Evolutionary conservation across 1,140 invertebrate genomes (phyloP).

Genomic region (Mizuhopecten yessoensis): DNA sequence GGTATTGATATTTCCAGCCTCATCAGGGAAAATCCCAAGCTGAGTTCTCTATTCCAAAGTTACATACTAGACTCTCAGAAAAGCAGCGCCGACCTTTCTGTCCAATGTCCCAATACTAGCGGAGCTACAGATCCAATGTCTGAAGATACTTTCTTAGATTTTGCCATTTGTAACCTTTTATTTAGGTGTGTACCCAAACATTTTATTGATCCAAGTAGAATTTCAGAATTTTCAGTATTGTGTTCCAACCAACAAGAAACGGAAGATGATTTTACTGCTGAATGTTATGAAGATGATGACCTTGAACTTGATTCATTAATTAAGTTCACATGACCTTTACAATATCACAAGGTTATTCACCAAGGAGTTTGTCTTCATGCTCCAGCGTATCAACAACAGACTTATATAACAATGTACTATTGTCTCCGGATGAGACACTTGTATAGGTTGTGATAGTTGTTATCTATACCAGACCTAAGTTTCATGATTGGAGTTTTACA

Average conservation of each 20-base stretch:
- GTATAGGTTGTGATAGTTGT: too few species aligned
- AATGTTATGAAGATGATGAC: constrained; percentile 14
- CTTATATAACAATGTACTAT: constrained; percentile 23
- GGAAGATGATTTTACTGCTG: neutral
- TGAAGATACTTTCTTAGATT: constrained; percentile 23
- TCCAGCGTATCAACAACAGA: constrained; percentile 40
- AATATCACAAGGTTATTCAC: neutral
- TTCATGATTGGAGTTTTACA: too few species aligned
- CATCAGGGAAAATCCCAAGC: constrained; percentile 54
- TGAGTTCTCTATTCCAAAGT: constrained; percentile 48
- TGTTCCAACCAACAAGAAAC: neutral
- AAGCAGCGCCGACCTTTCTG: neutral
- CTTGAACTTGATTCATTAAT: neutral
- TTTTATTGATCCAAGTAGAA: constrained; percentile 48
- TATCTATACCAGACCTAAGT: too few species aligned
- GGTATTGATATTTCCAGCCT: constrained; percentile 47
- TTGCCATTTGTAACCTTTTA: constrained; percentile 43
- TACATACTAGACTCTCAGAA: constrained; percentile 35
- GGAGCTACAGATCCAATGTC: constrained; percentile 54
- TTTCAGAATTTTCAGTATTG: constrained; percentile 30
- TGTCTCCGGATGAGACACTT: constrained; percentile 52
- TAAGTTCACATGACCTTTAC: neutral
- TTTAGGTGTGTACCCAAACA: constrained; percentile 50
- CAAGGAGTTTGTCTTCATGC: constrained; percentile 41
- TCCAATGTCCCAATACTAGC: constrained; percentile 28